Conservation (phyloP, 53 echinoderm and acorn worm species). For the Echinometra lucunter region DNA sequence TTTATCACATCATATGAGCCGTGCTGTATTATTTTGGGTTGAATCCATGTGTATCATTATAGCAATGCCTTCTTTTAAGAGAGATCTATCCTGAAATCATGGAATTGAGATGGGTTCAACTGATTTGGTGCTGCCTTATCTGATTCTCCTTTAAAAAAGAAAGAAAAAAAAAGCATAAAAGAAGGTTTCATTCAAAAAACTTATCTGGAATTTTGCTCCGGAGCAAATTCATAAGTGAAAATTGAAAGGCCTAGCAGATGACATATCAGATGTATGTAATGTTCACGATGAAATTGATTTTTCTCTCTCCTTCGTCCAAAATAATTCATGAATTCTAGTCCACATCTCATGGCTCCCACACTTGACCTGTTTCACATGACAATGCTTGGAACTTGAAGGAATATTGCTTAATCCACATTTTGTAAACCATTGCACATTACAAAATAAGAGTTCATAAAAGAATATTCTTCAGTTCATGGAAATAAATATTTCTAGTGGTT, state of each 20-base stretch:
- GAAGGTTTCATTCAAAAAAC: background rate
- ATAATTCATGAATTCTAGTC: constrained; percentile 39
- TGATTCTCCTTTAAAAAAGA: background rate
- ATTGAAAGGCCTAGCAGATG: background rate
- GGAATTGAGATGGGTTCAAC: background rate
- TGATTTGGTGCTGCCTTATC: background rate
- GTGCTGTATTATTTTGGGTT: too few species aligned
- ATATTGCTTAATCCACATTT: background rate
- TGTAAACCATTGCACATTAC: too few species aligned
- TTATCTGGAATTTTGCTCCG: background rate
- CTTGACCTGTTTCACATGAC: constrained; percentile 37
- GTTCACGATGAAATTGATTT: constrained; percentile 36
- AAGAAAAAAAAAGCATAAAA: background rate
- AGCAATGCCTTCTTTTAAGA: too few species aligned
- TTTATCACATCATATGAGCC: too few species aligned
- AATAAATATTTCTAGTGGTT: too few species aligned
- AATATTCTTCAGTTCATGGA: too few species aligned
- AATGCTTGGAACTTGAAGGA: background rate
- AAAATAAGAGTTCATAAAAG: too few species aligned
- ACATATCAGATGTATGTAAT: constrained; percentile 21
- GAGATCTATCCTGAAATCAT: background rate
- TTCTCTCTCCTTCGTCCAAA: background rate
- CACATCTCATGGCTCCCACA: background rate
- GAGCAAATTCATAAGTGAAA: background rate
- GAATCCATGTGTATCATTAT: too few species aligned